phyloP scores from a whole-genome alignment of 23 tunicate species.

The Diplosoma virens region DNA sequence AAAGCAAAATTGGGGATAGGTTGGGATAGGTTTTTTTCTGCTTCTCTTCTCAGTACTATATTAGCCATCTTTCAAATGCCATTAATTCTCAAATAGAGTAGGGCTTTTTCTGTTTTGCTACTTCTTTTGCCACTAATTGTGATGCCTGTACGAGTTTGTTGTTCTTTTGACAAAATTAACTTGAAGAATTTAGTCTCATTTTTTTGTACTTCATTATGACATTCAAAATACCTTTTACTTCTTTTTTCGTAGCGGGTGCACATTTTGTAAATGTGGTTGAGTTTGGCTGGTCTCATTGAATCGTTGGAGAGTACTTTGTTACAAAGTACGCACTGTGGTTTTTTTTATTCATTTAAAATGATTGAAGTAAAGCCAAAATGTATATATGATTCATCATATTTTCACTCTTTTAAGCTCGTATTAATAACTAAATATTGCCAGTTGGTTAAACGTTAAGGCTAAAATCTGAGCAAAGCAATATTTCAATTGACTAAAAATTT shows the following conservation, averaged over 20 bases:
- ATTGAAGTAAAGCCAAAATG: not conserved
- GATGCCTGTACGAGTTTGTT: not conserved
- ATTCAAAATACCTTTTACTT: not conserved
- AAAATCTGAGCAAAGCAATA: too few relatives aligned
- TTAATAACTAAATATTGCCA: too few relatives aligned
- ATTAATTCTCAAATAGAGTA: not conserved
- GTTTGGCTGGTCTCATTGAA: too few relatives aligned
- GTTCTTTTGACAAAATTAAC: not conserved
- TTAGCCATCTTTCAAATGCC: too few relatives aligned
- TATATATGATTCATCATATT: not conserved
- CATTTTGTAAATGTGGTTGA: too few relatives aligned
- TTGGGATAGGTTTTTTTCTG: too few relatives aligned
- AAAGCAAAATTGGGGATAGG: constrained; percentile 40
- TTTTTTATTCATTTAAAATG: not conserved
- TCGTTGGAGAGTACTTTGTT: not conserved
- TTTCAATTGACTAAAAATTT: too few relatives aligned
- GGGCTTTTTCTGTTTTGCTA: not conserved
- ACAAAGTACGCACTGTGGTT: not conserved
- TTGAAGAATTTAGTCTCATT: too few relatives aligned
- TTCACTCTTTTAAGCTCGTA: too few relatives aligned
- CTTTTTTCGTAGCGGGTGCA: not conserved
- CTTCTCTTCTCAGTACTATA: too few relatives aligned
- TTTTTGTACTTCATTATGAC: not conserved
- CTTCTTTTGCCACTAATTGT: not conserved
- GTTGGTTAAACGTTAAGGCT: too few relatives aligned